phyloP scores from a whole-genome alignment of 2,888 invertebrate species.

The Athetis lepigone region DNA sequence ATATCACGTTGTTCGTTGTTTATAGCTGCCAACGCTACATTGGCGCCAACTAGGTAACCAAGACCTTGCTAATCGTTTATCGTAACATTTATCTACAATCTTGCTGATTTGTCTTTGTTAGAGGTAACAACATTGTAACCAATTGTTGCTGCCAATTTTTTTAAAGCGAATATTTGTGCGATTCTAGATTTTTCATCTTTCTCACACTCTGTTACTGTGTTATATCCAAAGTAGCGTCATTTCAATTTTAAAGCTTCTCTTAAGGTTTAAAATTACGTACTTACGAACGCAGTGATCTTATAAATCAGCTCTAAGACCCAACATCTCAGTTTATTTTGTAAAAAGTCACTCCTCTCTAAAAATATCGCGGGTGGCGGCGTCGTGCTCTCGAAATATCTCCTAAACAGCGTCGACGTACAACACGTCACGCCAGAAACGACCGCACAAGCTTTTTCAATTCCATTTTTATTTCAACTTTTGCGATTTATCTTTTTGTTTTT shows the following conservation, averaged over 20 bases:
- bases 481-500: conserved; percentile 59
- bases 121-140: conserved; percentile 7
- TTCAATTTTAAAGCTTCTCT: conserved; percentile 12
- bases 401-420: conserved; percentile 73
- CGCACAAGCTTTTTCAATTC: conserved; percentile 61
- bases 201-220: neutral
- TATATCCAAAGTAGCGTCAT: neutral
- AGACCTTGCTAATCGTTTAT: conserved; percentile 16
- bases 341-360: conserved; percentile 88
- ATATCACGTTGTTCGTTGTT: conserved; percentile 28
- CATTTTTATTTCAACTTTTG: conserved; percentile 54
- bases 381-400: conserved; percentile 82
- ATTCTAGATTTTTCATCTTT: too few relatives aligned
- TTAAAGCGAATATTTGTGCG: neutral
- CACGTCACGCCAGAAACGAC: conserved; percentile 71
- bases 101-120: conserved; percentile 2
- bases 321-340: conserved; percentile 87
- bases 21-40: conserved; percentile 21
- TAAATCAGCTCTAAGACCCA: conserved; percentile 82
- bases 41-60: conserved; percentile 30
- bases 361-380: conserved; percentile 85
- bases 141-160: conserved; percentile 22
- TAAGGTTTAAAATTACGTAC: conserved; percentile 36
- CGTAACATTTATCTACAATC: conserved; percentile 17
- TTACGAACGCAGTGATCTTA: conserved; percentile 64